These are phyloP conservation scores for Tuberolachnus salignus DNA, from an alignment of 2,888 invertebrate species.

Conservation along the genomic window DNA sequence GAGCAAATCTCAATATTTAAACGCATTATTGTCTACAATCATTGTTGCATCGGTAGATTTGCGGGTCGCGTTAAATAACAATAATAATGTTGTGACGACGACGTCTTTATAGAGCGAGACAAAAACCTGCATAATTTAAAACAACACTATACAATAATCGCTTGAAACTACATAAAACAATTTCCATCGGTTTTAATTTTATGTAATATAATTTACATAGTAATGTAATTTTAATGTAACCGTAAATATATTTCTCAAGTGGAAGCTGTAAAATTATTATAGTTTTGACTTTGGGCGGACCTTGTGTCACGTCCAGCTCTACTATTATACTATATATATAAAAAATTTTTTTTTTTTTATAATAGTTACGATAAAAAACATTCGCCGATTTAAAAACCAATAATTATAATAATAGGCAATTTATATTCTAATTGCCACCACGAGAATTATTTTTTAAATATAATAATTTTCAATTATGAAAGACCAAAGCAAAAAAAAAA, in stretches of 20 bases:
- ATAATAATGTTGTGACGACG: background rate
- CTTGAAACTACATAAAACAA: slow-evolving; percentile 8
- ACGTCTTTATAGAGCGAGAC: background rate
- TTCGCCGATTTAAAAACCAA: background rate
- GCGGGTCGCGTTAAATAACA: background rate
- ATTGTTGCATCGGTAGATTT: background rate
- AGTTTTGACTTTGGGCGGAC: slow-evolving; percentile 1
- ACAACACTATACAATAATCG: background rate
- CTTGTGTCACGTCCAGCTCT: slow-evolving; percentile 27
- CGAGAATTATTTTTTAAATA: background rate
- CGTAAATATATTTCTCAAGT: slow-evolving; percentile 5
- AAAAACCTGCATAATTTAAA: background rate
- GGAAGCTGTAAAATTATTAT: background rate
- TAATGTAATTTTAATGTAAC: slow-evolving; percentile 37
- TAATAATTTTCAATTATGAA: background rate
- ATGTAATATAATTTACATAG: background rate
- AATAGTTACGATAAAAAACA: background rate
- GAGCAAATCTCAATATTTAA: background rate
- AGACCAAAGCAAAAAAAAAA: no score
- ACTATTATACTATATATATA: background rate
- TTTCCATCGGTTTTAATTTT: slow-evolving; percentile 31
- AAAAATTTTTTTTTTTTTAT: background rate
- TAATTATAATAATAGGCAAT: background rate
- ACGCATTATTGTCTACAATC: background rate
- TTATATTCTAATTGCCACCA: background rate